Conservation (phyloP, 2,888 invertebrate species). For the Tiliacea aurago region DNA sequence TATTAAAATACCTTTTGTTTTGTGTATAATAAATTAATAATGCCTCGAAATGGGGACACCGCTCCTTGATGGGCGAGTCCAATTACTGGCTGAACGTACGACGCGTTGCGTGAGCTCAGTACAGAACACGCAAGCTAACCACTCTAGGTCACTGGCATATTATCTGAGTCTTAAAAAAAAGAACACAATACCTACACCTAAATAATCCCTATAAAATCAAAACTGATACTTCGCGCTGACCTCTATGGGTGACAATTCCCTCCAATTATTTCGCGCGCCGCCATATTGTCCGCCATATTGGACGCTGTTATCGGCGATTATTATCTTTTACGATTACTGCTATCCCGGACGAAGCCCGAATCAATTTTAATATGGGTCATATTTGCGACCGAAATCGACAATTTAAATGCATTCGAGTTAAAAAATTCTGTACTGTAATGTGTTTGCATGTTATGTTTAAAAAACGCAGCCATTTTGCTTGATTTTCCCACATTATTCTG, state of each 20-base stretch:
- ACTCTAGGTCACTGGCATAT: too few species aligned
- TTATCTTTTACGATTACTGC: slow-evolving; percentile 77
- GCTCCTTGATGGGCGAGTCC: too few species aligned
- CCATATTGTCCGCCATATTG: slow-evolving; percentile 69
- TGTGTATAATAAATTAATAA: too few species aligned
- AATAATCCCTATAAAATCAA: slow-evolving; percentile 53
- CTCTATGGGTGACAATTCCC: slow-evolving; percentile 63
- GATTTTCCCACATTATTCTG: slow-evolving; percentile 25
- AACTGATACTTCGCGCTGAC: slow-evolving; percentile 43
- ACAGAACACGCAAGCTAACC: too few species aligned
- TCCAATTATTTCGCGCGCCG: slow-evolving; percentile 70
- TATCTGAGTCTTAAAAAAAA: too few species aligned
- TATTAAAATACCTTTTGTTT: too few species aligned
- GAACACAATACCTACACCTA: slow-evolving; percentile 1
- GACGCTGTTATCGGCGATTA: slow-evolving; percentile 71
- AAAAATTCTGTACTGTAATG: slow-evolving; percentile 45
- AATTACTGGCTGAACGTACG: too few species aligned
- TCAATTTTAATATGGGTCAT: slow-evolving; percentile 72
- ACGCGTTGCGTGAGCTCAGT: too few species aligned
- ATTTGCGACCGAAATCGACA: slow-evolving; percentile 63
- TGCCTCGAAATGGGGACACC: too few species aligned
- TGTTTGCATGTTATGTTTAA: slow-evolving; percentile 43
- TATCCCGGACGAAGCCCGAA: slow-evolving; percentile 64
- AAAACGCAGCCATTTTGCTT: slow-evolving; percentile 38
- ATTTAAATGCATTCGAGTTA: slow-evolving; percentile 70